Evolutionary conservation across 2,113 vertebrate species (phyloP).

Genomic region (Neodon shergylaensis): DNA sequence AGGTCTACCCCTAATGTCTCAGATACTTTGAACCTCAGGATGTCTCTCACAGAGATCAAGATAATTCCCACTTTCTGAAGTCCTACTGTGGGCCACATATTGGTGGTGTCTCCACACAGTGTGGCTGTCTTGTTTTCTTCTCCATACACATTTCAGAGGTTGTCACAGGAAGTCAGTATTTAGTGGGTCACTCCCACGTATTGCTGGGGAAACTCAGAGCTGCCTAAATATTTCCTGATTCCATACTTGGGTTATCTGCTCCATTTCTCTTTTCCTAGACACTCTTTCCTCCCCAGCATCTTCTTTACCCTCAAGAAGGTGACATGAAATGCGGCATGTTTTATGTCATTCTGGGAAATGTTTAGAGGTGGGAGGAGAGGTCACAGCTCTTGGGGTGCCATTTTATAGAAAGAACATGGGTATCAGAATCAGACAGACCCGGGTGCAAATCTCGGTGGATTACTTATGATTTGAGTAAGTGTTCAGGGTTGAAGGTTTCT

Average conservation of each 20-base stretch:
- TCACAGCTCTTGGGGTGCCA: not conserved
- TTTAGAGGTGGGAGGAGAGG: conserved; percentile 19
- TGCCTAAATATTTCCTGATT: not conserved
- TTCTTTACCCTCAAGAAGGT: conserved; percentile 1
- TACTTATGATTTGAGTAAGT: conserved; percentile 71
- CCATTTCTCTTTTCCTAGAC: not conserved
- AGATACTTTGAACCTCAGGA: not conserved
- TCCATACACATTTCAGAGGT: not conserved
- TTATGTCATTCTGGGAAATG: conserved; percentile 60
- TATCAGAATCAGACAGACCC: conserved; percentile 29
- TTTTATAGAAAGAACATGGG: conserved; percentile 60
- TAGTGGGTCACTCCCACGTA: not conserved
- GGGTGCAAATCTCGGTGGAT: conserved; percentile 48
- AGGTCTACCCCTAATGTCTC: not conserved
- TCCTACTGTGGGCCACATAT: not conserved
- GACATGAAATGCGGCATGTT: not conserved
- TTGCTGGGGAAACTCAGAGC: not conserved
- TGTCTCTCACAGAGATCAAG: not conserved
- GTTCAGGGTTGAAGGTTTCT: conserved; percentile 4
- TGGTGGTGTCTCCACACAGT: not conserved
- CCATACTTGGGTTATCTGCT: not conserved
- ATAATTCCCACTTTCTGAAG: not conserved
- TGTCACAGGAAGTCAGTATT: not conserved
- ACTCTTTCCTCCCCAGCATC: conserved; percentile 12
- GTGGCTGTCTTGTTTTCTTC: not conserved